These are phyloP conservation scores for Triops longicaudatus DNA, from an alignment of 1,140 invertebrate genomes.

Conservation along the genomic window DNA sequence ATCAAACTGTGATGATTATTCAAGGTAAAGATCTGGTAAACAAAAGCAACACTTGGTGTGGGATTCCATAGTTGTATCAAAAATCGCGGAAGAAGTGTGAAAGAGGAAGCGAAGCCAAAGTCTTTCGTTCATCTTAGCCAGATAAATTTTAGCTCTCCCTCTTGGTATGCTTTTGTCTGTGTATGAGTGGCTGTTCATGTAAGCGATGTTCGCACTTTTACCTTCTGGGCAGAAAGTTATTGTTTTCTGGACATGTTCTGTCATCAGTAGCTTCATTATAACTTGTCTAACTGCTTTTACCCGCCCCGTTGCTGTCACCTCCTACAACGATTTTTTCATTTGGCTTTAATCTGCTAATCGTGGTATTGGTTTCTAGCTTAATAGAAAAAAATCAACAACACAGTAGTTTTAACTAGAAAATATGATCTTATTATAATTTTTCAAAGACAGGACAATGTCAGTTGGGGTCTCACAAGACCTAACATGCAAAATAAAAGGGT, in stretches of 20 bases:
- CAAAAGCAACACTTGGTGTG: neutral
- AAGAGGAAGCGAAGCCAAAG: slow-evolving; percentile 6
- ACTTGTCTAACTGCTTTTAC: neutral
- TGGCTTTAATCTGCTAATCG: neutral
- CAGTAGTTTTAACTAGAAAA: slow-evolving; percentile 1
- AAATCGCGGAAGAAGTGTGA: neutral
- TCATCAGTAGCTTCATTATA: neutral
- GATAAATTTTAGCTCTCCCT: neutral
- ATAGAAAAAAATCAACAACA: neutral
- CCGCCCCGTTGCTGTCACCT: neutral
- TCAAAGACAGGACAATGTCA: neutral
- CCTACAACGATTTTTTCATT: neutral
- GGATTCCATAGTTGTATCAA: neutral
- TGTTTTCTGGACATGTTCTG: no score
- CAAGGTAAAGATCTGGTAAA: neutral
- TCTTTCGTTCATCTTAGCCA: slow-evolving; percentile 15
- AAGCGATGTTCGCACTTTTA: neutral
- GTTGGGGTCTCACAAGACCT: neutral
- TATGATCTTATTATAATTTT: slow-evolving; percentile 5
- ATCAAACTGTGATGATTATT: slow-evolving; percentile 5
- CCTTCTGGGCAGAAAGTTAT: no score
- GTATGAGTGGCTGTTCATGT: neutral
- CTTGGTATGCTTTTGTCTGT: neutral
- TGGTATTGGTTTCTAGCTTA: neutral
- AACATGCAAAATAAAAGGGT: slow-evolving; percentile 3